Evolutionary conservation across 2,888 invertebrate species (phyloP).

Genomic region (Empis stercorea): DNA sequence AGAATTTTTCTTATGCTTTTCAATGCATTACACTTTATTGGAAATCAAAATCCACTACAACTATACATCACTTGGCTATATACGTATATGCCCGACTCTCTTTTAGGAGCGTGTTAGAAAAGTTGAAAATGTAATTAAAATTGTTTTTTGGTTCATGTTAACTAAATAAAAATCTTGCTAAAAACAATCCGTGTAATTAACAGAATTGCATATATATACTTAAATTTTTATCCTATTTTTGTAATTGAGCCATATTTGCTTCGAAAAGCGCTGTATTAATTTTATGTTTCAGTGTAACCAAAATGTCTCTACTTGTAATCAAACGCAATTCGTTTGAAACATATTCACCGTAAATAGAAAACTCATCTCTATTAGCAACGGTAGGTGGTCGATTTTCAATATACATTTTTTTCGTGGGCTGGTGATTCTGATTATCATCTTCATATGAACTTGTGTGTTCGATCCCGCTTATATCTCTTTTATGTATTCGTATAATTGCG

Average conservation of each 20-base stretch:
- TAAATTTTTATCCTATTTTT: not conserved
- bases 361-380: conserved; percentile 38
- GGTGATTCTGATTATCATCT: conserved; percentile 7
- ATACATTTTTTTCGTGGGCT: not conserved
- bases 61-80: no score
- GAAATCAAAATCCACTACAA: no score
- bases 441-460: conserved; percentile 12
- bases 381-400: conserved; percentile 7
- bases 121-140: no score
- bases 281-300: conserved; percentile 45
- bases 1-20: no score
- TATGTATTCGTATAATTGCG: conserved; percentile 12
- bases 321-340: conserved; percentile 46
- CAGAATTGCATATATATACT: no score
- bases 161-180: no score
- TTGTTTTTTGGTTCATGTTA: no score
- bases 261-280: conserved; percentile 48
- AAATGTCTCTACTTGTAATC: conserved; percentile 42
- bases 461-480: conserved; percentile 10
- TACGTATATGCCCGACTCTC: no score
- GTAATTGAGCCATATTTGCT: conserved; percentile 43
- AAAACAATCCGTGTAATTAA: no score
- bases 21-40: no score
- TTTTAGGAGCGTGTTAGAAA: no score
- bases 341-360: conserved; percentile 46